Conservation (phyloP, 2,113 vertebrate genomes). For the Oriolus oriolus region DNA sequence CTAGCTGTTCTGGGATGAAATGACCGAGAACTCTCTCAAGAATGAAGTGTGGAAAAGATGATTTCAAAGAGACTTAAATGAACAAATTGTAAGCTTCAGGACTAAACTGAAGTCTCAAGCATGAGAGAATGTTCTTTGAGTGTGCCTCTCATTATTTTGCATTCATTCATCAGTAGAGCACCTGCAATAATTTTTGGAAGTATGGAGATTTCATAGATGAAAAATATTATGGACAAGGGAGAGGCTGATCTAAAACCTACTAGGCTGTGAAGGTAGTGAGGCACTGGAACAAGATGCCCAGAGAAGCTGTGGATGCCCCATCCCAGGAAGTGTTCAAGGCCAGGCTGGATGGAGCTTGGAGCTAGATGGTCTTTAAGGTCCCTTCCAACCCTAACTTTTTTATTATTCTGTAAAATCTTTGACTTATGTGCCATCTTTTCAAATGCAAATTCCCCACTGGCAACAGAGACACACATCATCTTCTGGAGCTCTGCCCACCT, state of each 20-base stretch:
- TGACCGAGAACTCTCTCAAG: neutral
- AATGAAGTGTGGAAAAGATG: neutral
- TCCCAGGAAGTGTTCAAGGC: neutral
- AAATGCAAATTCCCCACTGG: neutral
- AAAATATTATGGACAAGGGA: neutral
- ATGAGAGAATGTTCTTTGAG: neutral
- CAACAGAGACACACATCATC: neutral
- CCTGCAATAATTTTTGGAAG: neutral
- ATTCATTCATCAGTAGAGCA: neutral
- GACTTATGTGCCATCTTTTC: neutral
- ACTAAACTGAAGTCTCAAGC: neutral
- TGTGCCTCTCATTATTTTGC: neutral
- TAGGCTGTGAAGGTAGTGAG: neutral
- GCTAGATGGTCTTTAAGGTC: neutral
- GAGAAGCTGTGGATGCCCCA: neutral
- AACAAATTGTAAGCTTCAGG: neutral
- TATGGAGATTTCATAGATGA: neutral
- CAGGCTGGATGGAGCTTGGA: neutral
- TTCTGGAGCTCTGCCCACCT: neutral
- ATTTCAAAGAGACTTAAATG: neutral
- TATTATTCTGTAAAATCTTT: neutral
- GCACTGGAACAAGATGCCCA: neutral
- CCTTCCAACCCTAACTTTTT: neutral
- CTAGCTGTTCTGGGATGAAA: neutral
- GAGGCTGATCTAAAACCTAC: neutral